Conservation (phyloP, 2,797 vertebrate genomes). For the Rhynchonycteris naso region DNA sequence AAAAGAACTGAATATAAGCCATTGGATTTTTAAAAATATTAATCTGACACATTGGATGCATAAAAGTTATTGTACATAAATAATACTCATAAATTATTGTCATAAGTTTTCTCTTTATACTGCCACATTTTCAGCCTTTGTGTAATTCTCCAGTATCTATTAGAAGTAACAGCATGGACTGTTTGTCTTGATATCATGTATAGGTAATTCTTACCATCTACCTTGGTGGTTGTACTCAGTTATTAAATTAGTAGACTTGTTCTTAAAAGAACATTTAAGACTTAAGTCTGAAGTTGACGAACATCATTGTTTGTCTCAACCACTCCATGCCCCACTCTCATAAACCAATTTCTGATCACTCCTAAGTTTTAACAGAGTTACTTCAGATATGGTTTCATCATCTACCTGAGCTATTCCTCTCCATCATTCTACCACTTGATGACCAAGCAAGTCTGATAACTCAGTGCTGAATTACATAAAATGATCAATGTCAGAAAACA, state of each 20-base stretch:
- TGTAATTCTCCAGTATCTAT: background rate
- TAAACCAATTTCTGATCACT: background rate
- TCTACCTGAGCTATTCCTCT: background rate
- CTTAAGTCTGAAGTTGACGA: background rate
- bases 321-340: background rate
- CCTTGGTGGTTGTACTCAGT: background rate
- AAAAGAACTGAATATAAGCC: background rate
- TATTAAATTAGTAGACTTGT: background rate
- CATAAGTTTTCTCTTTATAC: background rate
- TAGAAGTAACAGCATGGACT: background rate
- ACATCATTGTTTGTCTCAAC: background rate
- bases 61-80: background rate
- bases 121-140: background rate
- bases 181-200: background rate
- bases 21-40: background rate
- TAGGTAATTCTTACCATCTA: background rate
- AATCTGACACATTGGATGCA: background rate
- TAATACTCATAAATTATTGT: background rate
- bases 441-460: background rate
- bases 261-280: slow-evolving; percentile 15
- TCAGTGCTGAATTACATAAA: slow-evolving; percentile 1
- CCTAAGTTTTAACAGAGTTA: background rate
- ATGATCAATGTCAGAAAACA: background rate
- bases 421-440: background rate
- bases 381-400: background rate